These are phyloP conservation scores for Caenorhabditis drosophilae DNA, from an alignment of 2,888 invertebrate genomes.

Conservation along the genomic window DNA sequence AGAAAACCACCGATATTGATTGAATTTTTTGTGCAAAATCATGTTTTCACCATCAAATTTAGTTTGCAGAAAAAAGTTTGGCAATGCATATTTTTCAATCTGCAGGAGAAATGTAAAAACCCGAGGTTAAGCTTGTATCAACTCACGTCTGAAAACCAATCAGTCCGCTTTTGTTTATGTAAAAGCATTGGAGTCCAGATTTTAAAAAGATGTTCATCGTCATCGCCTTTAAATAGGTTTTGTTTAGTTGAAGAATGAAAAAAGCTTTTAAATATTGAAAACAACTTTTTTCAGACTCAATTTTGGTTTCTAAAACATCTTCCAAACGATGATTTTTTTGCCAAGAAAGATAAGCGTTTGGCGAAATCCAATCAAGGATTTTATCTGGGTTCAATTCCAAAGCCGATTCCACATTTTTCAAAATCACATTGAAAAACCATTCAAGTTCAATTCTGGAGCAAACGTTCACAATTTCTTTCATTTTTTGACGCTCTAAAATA, in stretches of 20 bases:
- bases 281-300: background rate
- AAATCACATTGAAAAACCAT: constrained; percentile 50
- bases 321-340: constrained; percentile 25
- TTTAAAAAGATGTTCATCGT: constrained; percentile 36
- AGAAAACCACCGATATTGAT: constrained; percentile 59
- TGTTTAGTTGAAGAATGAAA: too few species aligned
- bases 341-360: constrained; percentile 19
- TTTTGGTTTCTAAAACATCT: constrained; percentile 20
- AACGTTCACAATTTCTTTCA: constrained; percentile 22
- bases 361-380: constrained; percentile 33
- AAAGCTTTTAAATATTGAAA: too few species aligned
- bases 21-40: constrained; percentile 54
- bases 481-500: constrained; percentile 21
- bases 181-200: constrained; percentile 41
- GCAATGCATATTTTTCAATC: background rate
- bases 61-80: constrained; percentile 58
- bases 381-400: constrained; percentile 18
- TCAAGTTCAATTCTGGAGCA: constrained; percentile 45
- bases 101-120: constrained; percentile 1
- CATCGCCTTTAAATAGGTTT: constrained; percentile 5
- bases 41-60: constrained; percentile 68
- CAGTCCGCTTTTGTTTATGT: constrained; percentile 28
- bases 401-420: constrained; percentile 44
- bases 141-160: constrained; percentile 36
- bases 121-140: background rate